Percentiles rank a stretch among this genome's conserved stretches.
phyloP scores from a whole-genome alignment of 2,888 invertebrate species.

The Elegia similella region DNA sequence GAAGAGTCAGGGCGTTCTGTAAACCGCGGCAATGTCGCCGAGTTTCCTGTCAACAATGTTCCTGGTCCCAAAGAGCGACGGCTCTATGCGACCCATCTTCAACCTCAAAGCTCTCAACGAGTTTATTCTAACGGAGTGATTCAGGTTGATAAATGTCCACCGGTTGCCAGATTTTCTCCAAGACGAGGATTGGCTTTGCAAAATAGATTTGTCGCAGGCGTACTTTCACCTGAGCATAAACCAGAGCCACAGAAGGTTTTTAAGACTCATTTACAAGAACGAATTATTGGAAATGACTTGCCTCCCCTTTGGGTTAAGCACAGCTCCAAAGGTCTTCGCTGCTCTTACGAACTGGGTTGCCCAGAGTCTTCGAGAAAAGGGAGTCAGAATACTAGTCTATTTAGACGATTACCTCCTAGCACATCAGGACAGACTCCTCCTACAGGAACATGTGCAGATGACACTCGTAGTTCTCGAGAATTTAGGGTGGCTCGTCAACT shows the following conservation, averaged over 20 bases:
- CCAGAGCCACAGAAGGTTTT: constrained; percentile 27
- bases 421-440: no score
- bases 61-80: constrained; percentile 1
- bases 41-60: background rate
- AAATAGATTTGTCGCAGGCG: constrained; percentile 30
- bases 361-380: constrained; percentile 20
- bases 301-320: constrained; percentile 33
- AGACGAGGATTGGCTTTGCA: constrained; percentile 25
- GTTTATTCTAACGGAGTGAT: no score
- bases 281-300: constrained; percentile 32
- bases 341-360: constrained; percentile 27
- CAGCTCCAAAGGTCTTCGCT: constrained; percentile 31
- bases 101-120: background rate
- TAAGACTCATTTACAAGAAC: constrained; percentile 26
- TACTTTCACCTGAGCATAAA: constrained; percentile 31
- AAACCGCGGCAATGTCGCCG: background rate
- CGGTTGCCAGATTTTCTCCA: background rate
- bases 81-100: background rate
- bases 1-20: background rate
- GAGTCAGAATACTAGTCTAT: constrained; percentile 23
- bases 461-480: constrained; percentile 17
- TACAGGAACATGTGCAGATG: constrained; percentile 20
- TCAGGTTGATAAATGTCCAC: background rate
- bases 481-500: constrained; percentile 26
- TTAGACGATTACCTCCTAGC: constrained; percentile 28